phyloP scores from a whole-genome alignment of 92 coral and sea anemone genomes.

The Scolanthus callimorphus region DNA sequence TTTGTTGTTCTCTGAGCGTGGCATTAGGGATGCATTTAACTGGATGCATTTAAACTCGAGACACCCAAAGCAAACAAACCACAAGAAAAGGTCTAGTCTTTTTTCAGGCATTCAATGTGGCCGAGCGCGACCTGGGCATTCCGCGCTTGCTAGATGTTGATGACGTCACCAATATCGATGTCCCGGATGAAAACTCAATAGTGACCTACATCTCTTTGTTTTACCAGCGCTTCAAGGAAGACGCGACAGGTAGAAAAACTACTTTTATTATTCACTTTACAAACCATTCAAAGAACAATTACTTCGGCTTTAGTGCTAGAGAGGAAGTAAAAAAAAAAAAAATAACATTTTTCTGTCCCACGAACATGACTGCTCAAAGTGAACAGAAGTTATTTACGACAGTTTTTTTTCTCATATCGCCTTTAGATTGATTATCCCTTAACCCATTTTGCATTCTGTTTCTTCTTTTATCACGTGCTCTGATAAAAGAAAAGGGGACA shows the following conservation, averaged over 20 bases:
- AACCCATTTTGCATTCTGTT: background rate
- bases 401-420: too few relatives aligned
- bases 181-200: slow-evolving; percentile 67
- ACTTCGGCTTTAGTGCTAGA: too few relatives aligned
- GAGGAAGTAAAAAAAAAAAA: background rate
- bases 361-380: background rate
- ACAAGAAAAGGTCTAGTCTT: too few relatives aligned
- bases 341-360: background rate
- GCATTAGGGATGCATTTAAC: too few relatives aligned
- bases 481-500: too few relatives aligned
- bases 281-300: background rate
- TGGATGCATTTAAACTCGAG: too few relatives aligned
- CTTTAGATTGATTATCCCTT: too few relatives aligned
- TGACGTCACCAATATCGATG: slow-evolving; percentile 54
- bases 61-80: too few relatives aligned
- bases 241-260: slow-evolving; percentile 34
- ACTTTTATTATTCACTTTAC: background rate
- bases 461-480: background rate
- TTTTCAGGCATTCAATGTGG: slow-evolving; percentile 70
- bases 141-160: slow-evolving; percentile 62
- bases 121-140: slow-evolving; percentile 74
- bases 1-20: too few relatives aligned
- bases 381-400: background rate
- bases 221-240: slow-evolving; percentile 55
- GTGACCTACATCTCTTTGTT: slow-evolving; percentile 67